Percentiles rank a stretch among this genome's conserved stretches.
Evolutionary conservation across 2,113 vertebrate genomes (phyloP).

Genomic region (Bombycilla garrulus): DNA sequence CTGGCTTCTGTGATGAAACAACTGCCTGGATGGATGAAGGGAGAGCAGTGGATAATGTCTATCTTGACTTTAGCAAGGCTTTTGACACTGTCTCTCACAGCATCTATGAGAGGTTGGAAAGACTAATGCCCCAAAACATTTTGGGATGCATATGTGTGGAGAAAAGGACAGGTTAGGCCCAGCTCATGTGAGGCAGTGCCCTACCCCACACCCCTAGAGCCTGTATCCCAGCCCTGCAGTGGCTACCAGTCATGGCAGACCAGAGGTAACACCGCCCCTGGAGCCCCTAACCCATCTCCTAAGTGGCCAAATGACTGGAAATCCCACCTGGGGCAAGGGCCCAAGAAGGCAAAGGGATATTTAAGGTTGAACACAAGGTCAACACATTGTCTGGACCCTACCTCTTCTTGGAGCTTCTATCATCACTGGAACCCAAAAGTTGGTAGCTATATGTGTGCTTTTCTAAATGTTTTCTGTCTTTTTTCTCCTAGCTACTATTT

Average conservation of each 20-base stretch:
- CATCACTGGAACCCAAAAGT: background rate
- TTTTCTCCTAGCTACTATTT: background rate
- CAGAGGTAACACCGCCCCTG: background rate
- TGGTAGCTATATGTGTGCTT: background rate
- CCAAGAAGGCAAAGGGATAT: background rate
- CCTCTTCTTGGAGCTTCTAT: background rate
- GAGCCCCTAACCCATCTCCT: background rate
- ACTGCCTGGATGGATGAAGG: no score
- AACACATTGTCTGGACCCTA: fast-evolving
- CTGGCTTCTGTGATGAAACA: background rate
- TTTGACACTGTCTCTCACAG: fast-evolving
- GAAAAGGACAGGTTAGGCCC: background rate
- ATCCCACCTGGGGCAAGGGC: background rate
- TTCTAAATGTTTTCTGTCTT: background rate
- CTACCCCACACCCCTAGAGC: background rate
- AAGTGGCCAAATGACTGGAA: background rate
- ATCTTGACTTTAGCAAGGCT: background rate
- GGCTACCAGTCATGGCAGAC: background rate
- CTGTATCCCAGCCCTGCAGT: background rate
- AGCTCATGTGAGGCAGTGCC: background rate
- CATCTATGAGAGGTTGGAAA: background rate
- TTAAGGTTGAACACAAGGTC: background rate
- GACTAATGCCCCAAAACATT: fast-evolving
- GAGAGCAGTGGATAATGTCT: background rate
- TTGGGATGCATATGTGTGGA: background rate